Base-by-base conservation (phyloP, 2,797 vertebrate species). In the Coilia nasus region DNA sequence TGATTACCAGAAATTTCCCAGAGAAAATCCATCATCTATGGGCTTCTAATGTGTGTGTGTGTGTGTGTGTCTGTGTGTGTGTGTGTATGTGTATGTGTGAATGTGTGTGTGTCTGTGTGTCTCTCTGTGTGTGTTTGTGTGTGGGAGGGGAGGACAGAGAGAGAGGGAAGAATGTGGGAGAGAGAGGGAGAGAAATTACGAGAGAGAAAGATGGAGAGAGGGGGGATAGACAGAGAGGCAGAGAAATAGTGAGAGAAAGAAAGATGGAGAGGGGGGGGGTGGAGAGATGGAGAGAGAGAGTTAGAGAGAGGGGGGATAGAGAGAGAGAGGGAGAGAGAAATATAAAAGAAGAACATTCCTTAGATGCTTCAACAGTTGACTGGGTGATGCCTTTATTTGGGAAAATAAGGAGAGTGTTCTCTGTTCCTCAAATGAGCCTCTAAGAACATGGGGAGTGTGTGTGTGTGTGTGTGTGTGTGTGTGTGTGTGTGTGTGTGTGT, bases 341-440 rank as follows among this genome's bases (percentile, higher is more conserved):
- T 83, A 84, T 25, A 41, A 87, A 91, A 90, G 88, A 93, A 93
- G 88, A 92, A 92, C 93, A 96, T 95, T 95, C 94, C 92, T 93
- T 86, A 86, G 88, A 94, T 94, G 89, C 92, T 90, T 93, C 35
- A 85, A 85, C 87, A 89, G 91, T 93, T 89, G 90, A 90, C 90
- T 83, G 87, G 93, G 91, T 90, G 90, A 95, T 96, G 93, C 87
- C 93, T 95, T 96, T 93, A 94, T 93, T 94, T 93, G 94, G 94
- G 93, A 93, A 93, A 64, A 86, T 81, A 84, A 85, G 44, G 83
- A 81, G 46, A 82, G 90, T 87, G 87, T 82, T 82, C 62, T 83
- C 81, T 56, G 57, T 86, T 87, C 86, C 80, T 86, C 82, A 86
- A 92, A 90, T 84, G 25, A 54, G 83, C 87, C 50, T 84, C 82